Conservation (phyloP, 2,113 vertebrate genomes). For the Chionis minor region DNA sequence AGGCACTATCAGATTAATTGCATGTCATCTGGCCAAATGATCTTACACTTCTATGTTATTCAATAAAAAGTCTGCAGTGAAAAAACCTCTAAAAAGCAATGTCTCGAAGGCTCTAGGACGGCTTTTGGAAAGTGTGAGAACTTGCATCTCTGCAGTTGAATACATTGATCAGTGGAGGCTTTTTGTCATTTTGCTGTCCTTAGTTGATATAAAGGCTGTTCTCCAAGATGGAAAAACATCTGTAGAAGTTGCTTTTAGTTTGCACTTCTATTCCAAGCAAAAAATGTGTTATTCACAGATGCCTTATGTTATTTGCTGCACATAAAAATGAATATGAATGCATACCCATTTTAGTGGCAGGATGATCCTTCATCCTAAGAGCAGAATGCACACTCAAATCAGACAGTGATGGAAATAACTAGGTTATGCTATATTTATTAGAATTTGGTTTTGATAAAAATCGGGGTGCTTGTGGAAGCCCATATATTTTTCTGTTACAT, state of each 20-base stretch:
- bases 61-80: background rate
- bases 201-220: background rate
- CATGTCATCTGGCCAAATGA: background rate
- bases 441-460: background rate
- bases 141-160: background rate
- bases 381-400: background rate
- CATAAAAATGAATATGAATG: background rate
- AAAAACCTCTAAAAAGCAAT: background rate
- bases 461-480: background rate
- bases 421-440: background rate
- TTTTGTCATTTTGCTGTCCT: background rate
- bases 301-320: background rate
- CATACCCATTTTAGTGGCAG: background rate
- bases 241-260: background rate
- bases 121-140: background rate
- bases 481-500: background rate
- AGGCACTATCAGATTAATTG: background rate
- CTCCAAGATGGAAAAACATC: background rate
- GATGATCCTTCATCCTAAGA: background rate
- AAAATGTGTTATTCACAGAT: background rate
- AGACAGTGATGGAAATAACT: background rate
- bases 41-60: background rate
- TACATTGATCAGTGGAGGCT: background rate
- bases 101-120: background rate
- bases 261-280: background rate